Conservation (phyloP, 2,797 vertebrate genomes). For the Chelon labrosus region DNA sequence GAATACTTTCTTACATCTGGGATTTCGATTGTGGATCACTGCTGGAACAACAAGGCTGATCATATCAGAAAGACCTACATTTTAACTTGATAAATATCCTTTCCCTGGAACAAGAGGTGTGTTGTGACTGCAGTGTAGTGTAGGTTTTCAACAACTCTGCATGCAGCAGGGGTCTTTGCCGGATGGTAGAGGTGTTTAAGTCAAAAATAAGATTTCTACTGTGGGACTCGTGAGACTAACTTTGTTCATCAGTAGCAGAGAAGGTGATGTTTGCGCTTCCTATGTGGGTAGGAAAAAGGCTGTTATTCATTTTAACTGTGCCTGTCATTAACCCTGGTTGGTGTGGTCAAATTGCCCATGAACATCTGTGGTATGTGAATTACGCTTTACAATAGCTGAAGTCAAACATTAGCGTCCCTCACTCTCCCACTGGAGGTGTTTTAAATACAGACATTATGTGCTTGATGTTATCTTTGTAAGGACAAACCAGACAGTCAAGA, state of each 20-base stretch:
- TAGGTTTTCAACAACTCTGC: background rate
- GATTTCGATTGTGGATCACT: constrained; percentile 54
- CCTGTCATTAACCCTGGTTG: constrained; percentile 24
- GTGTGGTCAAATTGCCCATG: constrained; percentile 28
- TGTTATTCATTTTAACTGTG: constrained; percentile 11
- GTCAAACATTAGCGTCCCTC: constrained; percentile 21
- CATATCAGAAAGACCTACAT: constrained; percentile 18
- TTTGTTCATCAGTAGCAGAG: background rate
- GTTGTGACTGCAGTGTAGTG: constrained; percentile 33
- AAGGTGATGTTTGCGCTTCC: constrained; percentile 10
- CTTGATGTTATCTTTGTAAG: constrained; percentile 47
- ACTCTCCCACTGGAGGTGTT: constrained; percentile 11
- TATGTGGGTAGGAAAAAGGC: constrained; percentile 16
- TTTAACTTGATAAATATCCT: constrained; percentile 38
- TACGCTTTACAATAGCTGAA: constrained; percentile 16
- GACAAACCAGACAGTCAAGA: constrained; percentile 64
- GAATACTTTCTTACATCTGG: constrained; percentile 58
- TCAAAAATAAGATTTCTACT: background rate
- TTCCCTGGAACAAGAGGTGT: constrained; percentile 30
- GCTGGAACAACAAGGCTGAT: constrained; percentile 21
- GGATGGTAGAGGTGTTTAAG: background rate
- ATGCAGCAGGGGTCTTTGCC: background rate
- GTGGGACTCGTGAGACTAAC: background rate
- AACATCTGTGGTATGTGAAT: constrained; percentile 35
- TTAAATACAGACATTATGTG: constrained; percentile 41